A percentile compares a stretch with the other conserved stretches of the same genome.
phyloP scores from a whole-genome alignment of 2,888 invertebrate species.

The Eilema caniola region DNA sequence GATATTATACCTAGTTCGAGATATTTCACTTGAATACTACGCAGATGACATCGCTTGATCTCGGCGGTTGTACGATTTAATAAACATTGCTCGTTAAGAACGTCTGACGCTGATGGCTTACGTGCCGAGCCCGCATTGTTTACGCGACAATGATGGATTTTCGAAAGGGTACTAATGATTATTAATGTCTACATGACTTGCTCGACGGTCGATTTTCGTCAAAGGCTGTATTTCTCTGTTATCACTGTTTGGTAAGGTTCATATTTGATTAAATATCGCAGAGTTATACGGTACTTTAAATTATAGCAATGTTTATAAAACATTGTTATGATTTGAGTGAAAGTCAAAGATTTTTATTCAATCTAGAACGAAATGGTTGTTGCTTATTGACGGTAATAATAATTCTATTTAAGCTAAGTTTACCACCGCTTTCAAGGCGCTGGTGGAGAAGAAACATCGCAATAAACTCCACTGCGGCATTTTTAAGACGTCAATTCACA shows the following conservation, averaged over 20 bases:
- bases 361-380: too few species aligned
- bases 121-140: constrained; percentile 46
- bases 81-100: constrained; percentile 51
- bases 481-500: too few species aligned
- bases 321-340: too few species aligned
- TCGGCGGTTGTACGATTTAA: constrained; percentile 33
- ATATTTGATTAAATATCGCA: background rate
- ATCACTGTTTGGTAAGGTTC: background rate
- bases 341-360: too few species aligned
- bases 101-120: constrained; percentile 48
- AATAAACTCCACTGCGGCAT: too few species aligned
- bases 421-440: too few species aligned
- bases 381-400: too few species aligned
- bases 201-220: background rate
- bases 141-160: constrained; percentile 56
- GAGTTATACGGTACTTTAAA: too few species aligned
- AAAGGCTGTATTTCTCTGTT: constrained; percentile 1
- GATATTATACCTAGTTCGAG: background rate
- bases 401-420: too few species aligned
- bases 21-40: constrained; percentile 11
- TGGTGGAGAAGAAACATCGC: too few species aligned
- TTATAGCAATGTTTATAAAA: background rate
- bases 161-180: constrained; percentile 55
- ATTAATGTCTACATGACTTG: constrained; percentile 43
- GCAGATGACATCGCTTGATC: constrained; percentile 17